A percentile compares a stretch with the other conserved stretches of the same genome.
phyloP scores from a whole-genome alignment of 2,888 invertebrate genomes.

The Plemyria rubiginata region DNA sequence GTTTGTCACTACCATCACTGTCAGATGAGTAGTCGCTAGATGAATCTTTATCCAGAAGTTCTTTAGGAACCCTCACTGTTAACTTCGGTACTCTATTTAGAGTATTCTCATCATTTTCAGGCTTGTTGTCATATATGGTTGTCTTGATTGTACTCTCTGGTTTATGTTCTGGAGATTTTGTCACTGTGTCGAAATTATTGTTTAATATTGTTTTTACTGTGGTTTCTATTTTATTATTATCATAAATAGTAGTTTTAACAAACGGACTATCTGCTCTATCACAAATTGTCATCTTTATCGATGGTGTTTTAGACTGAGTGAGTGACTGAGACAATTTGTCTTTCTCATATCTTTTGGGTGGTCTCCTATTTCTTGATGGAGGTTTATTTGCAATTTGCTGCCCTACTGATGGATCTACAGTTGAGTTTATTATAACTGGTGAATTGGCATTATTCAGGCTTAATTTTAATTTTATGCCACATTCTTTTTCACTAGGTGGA shows the following conservation, averaged over 20 bases:
- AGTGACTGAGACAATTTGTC: slow-evolving; percentile 49
- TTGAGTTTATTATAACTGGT: slow-evolving; percentile 80
- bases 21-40: slow-evolving; percentile 83
- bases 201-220: slow-evolving; percentile 69
- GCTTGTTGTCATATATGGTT: slow-evolving; percentile 79
- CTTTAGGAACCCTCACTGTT: slow-evolving; percentile 87
- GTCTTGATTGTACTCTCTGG: slow-evolving; percentile 71
- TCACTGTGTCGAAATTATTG: slow-evolving; percentile 65
- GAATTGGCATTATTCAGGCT: slow-evolving; percentile 80
- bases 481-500: slow-evolving; percentile 67
- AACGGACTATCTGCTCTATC: slow-evolving; percentile 80
- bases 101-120: slow-evolving; percentile 69
- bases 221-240: slow-evolving; percentile 68
- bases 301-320: slow-evolving; percentile 61
- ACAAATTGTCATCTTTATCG: slow-evolving; percentile 82
- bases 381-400: slow-evolving; percentile 70
- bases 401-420: slow-evolving; percentile 78
- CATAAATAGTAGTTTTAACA: slow-evolving; percentile 77
- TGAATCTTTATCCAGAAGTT: slow-evolving; percentile 81
- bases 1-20: slow-evolving; percentile 86
- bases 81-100: slow-evolving; percentile 88
- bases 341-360: slow-evolving; percentile 77
- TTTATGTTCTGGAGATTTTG: slow-evolving; percentile 64
- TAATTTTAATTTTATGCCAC: slow-evolving; percentile 78
- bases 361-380: slow-evolving; percentile 68